Evolutionary conservation across 1,140 invertebrate genomes (phyloP).

Genomic region (Odontomachus brunneus): DNA sequence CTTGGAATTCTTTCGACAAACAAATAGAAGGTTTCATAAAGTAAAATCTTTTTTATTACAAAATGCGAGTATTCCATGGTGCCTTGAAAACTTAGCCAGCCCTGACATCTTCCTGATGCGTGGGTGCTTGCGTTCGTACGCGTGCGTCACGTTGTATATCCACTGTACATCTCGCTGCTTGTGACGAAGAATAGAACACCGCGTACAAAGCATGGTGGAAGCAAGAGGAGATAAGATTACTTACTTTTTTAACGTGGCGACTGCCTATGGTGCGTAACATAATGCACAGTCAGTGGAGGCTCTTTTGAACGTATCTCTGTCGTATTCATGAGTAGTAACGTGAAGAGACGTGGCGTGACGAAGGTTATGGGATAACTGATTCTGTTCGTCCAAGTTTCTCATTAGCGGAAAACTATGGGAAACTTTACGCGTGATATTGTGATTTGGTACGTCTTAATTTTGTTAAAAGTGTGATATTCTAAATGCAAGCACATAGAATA

Average conservation of each 20-base stretch:
- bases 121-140: background rate
- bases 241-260: background rate
- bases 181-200: slow-evolving; percentile 2
- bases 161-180: background rate
- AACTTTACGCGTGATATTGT: slow-evolving; percentile 82
- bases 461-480: background rate
- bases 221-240: slow-evolving; percentile 6
- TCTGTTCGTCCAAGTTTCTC: slow-evolving; percentile 34
- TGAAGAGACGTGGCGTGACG: background rate
- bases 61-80: background rate
- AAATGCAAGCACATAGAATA: slow-evolving; percentile 5
- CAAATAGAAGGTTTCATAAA: no score
- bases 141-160: background rate
- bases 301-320: background rate
- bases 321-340: background rate
- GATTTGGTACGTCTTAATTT: slow-evolving; percentile 80
- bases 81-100: background rate
- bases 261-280: background rate
- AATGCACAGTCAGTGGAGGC: background rate
- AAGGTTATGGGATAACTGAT: slow-evolving; percentile 64
- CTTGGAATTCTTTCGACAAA: no score
- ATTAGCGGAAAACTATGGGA: slow-evolving; percentile 78
- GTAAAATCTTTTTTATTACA: no score
- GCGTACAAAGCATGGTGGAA: background rate
- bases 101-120: background rate